These are phyloP conservation scores for Sesia apiformis DNA, from an alignment of 2,888 invertebrate species.

Conservation along the genomic window DNA sequence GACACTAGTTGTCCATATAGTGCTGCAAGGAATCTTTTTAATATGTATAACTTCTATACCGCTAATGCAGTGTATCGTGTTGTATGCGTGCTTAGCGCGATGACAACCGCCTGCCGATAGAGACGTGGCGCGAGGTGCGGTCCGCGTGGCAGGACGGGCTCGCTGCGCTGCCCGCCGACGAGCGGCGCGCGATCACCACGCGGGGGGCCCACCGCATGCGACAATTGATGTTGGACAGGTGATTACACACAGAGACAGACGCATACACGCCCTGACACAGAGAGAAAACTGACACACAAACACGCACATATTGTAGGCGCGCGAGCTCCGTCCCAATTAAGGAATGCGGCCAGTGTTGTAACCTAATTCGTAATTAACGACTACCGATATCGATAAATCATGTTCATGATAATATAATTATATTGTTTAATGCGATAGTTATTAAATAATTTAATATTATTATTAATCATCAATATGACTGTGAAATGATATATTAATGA, in stretches of 20 bases:
- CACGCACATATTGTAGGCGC: neutral
- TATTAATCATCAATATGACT: too few relatives aligned
- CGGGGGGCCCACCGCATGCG: slow-evolving; percentile 5
- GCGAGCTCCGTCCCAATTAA: neutral
- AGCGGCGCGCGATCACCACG: slow-evolving; percentile 11
- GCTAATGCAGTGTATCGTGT: neutral
- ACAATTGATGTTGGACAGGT: neutral
- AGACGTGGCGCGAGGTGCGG: slow-evolving; percentile 69
- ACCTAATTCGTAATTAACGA: too few relatives aligned
- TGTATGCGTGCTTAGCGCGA: slow-evolving; percentile 17
- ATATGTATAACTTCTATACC: neutral
- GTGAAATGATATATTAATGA: too few relatives aligned
- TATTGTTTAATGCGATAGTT: too few relatives aligned
- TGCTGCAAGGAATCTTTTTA: neutral
- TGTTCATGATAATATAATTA: too few relatives aligned
- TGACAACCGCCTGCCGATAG: slow-evolving; percentile 37
- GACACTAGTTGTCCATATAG: neutral
- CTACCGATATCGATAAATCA: too few relatives aligned
- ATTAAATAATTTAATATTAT: too few relatives aligned
- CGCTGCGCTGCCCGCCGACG: neutral
- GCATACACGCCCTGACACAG: neutral
- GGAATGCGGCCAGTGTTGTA: too few relatives aligned
- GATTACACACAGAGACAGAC: neutral
- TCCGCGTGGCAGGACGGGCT: slow-evolving; percentile 75
- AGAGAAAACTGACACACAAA: neutral